Base-by-base conservation (phyloP, 2,113 vertebrate species). In the Thunnus thynnus region DNA sequence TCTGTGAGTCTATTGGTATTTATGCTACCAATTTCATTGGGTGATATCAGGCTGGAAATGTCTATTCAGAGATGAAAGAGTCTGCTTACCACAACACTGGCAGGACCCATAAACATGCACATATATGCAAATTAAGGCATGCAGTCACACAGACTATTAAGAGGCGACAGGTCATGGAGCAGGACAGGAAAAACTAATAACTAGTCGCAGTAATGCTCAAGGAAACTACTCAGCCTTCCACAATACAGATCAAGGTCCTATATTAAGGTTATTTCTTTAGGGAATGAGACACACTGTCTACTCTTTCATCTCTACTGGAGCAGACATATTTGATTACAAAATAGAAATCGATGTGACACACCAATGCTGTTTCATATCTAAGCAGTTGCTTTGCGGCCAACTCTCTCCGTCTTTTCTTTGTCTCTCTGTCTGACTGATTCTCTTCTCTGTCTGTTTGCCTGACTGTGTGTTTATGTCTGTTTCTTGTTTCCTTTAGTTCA, bases 51-150 rank as follows among this genome's bases (percentile, higher is more conserved):
- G 63, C 74, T 14, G 46, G 47, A 80, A 85, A 67, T 80, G 62
- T 76, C 41, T 66, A 13, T 54, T 51, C 68, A 61, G 64, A 83
- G 87, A 90, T 86, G 78, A 88, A 82, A 86, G 79, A 47, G 78
- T 58, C 69, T 72, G 52, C 55, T 64, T 70, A 67, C 57, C 51
- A 74, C 55, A 51, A 51, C 1, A 3, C 61, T 70, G 70, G 58
- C 44, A 8, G 76, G 41, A 72, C 17, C n/a, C 50, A 46, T 75
- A 77, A 85, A 84, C 77, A 75, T 44, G 50, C 67, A 46, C 67
- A 56, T 16, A 60, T 61, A 81, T 80, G 68, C 61, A 89, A 86
- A 88, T 88, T 0, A 60, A 80, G 52, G 16, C 55, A 11, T 47
- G 13, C 12, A 30, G 56, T 68, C 62, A 58, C 25, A 51, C 27